Conservation (phyloP, 1,140 invertebrate species). For the Ips typographus region DNA sequence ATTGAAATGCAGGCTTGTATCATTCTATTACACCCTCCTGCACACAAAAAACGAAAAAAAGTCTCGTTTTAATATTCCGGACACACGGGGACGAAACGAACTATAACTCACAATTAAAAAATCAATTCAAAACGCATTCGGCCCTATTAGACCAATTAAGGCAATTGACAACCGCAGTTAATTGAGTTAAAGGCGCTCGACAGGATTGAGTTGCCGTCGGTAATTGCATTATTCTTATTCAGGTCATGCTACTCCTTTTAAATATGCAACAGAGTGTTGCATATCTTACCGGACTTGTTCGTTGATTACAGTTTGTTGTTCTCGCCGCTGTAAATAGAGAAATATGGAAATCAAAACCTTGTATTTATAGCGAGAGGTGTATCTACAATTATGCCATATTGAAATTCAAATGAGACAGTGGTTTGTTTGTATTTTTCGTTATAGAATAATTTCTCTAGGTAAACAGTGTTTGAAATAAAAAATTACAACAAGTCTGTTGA, state of each 20-base stretch:
- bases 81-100: not conserved
- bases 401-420: no score
- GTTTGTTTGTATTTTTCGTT: no score
- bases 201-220: constrained; percentile 14
- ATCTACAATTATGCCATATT: no score
- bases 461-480: no score
- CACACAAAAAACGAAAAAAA: not conserved
- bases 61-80: not conserved
- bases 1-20: no score
- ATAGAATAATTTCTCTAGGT: no score
- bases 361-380: not conserved
- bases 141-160: constrained; percentile 26
- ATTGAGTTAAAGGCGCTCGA: constrained; percentile 33
- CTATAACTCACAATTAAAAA: constrained; percentile 30
- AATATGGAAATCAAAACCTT: not conserved
- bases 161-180: constrained; percentile 27
- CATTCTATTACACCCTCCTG: no score
- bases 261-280: not conserved
- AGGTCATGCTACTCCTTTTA: constrained; percentile 15
- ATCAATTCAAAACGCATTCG: constrained; percentile 35
- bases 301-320: constrained; percentile 1
- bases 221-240: constrained; percentile 31
- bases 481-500: no score
- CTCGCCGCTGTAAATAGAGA: constrained; percentile 4
- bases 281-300: not conserved